Percentiles rank a stretch among this genome's conserved stretches.
Evolutionary conservation across 2,888 invertebrate genomes (phyloP).

Genomic region (Clanis bilineata): DNA sequence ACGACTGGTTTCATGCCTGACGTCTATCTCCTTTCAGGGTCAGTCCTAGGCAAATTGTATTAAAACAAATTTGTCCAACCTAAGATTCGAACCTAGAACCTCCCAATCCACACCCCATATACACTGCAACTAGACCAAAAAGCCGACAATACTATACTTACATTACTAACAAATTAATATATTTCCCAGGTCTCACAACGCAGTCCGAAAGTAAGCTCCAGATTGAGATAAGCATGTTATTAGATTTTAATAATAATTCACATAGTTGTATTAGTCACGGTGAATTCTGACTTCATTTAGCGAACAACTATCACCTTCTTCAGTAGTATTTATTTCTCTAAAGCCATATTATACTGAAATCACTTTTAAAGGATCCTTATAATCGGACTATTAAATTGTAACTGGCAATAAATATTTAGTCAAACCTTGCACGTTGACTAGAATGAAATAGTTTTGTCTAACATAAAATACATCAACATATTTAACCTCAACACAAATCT

Average conservation of each 20-base stretch:
- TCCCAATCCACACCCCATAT: no score
- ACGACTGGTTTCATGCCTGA: no score
- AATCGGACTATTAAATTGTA: background rate
- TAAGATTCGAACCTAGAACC: no score
- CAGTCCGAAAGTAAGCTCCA: slow-evolving; percentile 78
- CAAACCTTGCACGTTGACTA: background rate
- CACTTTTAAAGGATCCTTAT: slow-evolving; percentile 25
- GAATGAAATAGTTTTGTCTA: background rate
- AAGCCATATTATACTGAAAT: slow-evolving; percentile 24
- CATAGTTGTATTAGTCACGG: background rate
- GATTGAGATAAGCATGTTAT: slow-evolving; percentile 61
- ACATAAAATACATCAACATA: background rate
- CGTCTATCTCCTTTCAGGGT: no score
- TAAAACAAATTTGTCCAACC: no score
- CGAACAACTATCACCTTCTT: slow-evolving; percentile 27
- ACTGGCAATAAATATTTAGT: slow-evolving; percentile 6
- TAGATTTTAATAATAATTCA: slow-evolving; percentile 27
- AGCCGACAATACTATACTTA: no score
- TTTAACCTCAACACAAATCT: background rate
- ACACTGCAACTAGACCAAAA: no score
- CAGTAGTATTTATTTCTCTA: background rate
- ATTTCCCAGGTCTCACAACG: slow-evolving; percentile 79
- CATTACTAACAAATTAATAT: slow-evolving; percentile 66
- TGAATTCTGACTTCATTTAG: slow-evolving; percentile 1
- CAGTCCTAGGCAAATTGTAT: no score